Evolutionary conservation across 2,113 vertebrate species (phyloP).

Genomic region (Balaeniceps rex): DNA sequence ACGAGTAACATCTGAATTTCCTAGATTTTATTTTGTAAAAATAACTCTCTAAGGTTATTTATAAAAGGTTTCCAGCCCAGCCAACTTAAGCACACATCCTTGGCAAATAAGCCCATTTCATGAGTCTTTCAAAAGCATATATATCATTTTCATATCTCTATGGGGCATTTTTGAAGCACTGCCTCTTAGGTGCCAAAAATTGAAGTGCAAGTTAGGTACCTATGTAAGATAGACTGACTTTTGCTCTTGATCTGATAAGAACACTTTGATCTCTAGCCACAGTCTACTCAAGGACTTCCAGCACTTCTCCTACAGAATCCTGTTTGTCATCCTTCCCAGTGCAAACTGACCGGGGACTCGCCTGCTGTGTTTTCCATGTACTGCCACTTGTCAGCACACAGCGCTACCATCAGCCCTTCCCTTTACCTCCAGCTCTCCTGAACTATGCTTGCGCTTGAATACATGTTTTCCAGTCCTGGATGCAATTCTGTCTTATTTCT

Average conservation of each 20-base stretch:
- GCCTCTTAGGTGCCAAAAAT: background rate
- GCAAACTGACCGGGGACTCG: background rate
- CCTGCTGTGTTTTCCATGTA: background rate
- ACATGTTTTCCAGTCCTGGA: background rate
- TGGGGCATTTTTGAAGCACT: background rate
- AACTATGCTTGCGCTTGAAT: background rate
- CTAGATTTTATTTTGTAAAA: constrained; percentile 6
- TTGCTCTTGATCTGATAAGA: background rate
- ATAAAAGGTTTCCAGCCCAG: background rate
- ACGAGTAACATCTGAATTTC: constrained; percentile 39
- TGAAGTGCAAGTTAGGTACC: background rate
- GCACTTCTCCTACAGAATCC: background rate
- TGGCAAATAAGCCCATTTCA: background rate
- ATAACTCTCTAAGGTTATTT: constrained; percentile 10
- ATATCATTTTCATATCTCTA: background rate
- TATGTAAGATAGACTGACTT: background rate
- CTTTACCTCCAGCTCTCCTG: background rate
- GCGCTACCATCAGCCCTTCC: background rate
- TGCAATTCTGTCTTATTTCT: background rate
- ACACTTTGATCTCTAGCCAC: background rate
- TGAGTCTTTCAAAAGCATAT: background rate
- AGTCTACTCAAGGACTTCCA: background rate
- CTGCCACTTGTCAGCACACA: background rate
- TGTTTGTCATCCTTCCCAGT: background rate
- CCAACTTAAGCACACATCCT: background rate